These are phyloP conservation scores for Calidris pygmaea DNA, from an alignment of 2,113 vertebrate genomes.

Conservation along the genomic window DNA sequence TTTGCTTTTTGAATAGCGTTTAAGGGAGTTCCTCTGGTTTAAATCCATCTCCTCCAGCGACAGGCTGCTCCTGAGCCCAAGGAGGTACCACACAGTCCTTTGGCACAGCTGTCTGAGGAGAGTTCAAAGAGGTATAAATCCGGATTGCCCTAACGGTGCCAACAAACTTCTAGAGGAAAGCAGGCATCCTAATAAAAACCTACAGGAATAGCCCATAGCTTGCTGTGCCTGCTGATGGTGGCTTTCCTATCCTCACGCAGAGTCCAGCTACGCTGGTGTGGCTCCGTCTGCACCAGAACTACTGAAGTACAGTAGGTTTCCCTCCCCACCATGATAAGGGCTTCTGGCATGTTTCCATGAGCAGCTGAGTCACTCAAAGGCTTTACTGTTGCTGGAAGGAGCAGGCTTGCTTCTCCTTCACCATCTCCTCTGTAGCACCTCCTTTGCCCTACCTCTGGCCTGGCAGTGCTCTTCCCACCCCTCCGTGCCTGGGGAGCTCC, in stretches of 20 bases:
- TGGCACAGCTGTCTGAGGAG: background rate
- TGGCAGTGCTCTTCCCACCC: background rate
- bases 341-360: background rate
- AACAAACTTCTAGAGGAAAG: background rate
- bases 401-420: background rate
- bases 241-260: accelerated
- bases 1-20: background rate
- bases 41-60: background rate
- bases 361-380: background rate
- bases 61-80: background rate
- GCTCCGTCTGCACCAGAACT: background rate
- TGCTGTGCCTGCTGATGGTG: background rate
- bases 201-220: background rate
- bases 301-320: background rate
- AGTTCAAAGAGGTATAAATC: background rate
- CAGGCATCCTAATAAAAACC: background rate
- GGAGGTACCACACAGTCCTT: background rate
- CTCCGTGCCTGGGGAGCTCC: background rate
- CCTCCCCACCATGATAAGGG: background rate
- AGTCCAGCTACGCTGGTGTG: background rate
- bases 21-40: background rate
- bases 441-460: background rate
- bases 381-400: background rate
- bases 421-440: background rate
- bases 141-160: background rate